phyloP scores from a whole-genome alignment of 2,888 invertebrate genomes.

The Perizoma flavofasciatum region DNA sequence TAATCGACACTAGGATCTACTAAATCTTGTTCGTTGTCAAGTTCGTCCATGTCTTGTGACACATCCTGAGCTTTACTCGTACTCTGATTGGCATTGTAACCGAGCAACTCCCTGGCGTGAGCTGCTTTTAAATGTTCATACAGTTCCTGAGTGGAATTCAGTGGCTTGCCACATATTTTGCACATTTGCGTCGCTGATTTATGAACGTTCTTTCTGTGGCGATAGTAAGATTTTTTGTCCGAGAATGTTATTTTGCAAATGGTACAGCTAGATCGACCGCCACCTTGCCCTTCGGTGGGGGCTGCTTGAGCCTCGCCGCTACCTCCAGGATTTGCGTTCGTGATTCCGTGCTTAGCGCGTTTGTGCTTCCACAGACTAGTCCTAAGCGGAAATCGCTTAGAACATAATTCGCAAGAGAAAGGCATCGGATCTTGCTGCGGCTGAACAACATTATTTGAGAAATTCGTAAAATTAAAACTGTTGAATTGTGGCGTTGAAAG shows the following conservation, averaged over 20 bases:
- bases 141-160: conserved; percentile 85
- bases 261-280: conserved; percentile 80
- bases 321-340: conserved; percentile 57
- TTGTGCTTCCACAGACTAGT: conserved; percentile 81
- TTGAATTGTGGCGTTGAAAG: conserved; percentile 79
- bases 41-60: conserved; percentile 65
- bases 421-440: conserved; percentile 58
- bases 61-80: conserved; percentile 64
- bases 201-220: conserved; percentile 84
- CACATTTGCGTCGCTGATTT: conserved; percentile 83
- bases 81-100: conserved; percentile 75
- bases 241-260: conserved; percentile 85
- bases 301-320: conserved; percentile 49
- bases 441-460: conserved; percentile 58
- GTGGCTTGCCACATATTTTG: conserved; percentile 85
- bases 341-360: conserved; percentile 78
- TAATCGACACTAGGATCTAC: conserved; percentile 71
- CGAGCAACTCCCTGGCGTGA: conserved; percentile 79
- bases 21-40: conserved; percentile 68
- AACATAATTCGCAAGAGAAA: conserved; percentile 76
- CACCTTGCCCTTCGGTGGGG: conserved; percentile 43
- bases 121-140: conserved; percentile 86
- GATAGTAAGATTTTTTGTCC: conserved; percentile 84
- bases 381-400: conserved; percentile 73
- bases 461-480: conserved; percentile 74